Evolutionary conservation across 1,140 invertebrate species (phyloP).

Genomic region (Drosophila ercepeae): DNA sequence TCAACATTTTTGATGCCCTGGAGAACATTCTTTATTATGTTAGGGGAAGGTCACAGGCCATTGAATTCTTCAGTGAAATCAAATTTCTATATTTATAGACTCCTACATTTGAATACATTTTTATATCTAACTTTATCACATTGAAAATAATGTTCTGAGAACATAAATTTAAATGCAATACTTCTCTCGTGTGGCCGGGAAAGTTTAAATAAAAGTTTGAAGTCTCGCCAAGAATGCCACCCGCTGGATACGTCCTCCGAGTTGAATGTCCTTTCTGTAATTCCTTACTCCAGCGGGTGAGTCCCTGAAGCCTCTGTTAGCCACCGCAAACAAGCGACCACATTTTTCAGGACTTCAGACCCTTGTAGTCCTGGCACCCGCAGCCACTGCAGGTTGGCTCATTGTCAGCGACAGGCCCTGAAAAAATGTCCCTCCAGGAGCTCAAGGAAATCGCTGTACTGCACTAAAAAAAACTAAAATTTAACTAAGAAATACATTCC

Average conservation of each 20-base stretch:
- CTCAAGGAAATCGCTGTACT: too few species aligned
- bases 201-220: conserved; percentile 3
- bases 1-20: conserved; percentile 9
- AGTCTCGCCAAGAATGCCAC: conserved; percentile 2
- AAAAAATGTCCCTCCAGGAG: not conserved
- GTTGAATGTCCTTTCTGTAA: conserved; percentile 47
- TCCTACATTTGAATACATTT: not conserved
- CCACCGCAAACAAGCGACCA: conserved; percentile 27
- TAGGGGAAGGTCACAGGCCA: not conserved
- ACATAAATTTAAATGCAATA: not conserved
- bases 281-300: not conserved
- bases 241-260: conserved; percentile 15
- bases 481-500: not conserved
- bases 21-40: not conserved
- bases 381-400: conserved; percentile 2
- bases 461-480: conserved; percentile 4
- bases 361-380: not conserved
- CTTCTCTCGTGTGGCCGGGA: not conserved
- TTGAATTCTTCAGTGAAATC: not conserved
- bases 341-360: conserved; percentile 27
- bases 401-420: conserved; percentile 27
- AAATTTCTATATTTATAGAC: not conserved
- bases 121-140: not conserved
- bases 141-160: too few species aligned
- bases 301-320: conserved; percentile 10